A percentile compares a stretch with the other conserved stretches of the same genome.
These are phyloP conservation scores for Phoeniculus purpureus DNA, from an alignment of 2,797 vertebrate genomes.

Conservation along the genomic window DNA sequence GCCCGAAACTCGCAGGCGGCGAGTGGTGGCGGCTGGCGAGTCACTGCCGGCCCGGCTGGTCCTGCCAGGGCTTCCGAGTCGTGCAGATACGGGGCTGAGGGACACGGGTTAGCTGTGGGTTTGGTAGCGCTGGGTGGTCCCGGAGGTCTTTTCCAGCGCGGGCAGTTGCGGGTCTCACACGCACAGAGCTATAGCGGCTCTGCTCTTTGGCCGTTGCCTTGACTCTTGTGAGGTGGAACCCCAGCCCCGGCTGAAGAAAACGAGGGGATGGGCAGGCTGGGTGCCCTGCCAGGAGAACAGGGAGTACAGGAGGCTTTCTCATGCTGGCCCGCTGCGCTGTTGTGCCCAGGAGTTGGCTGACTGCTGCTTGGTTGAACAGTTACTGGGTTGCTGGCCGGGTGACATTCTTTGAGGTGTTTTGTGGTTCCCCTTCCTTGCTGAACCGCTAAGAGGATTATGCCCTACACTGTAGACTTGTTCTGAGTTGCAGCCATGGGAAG, in stretches of 20 bases:
- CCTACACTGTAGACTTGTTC: not conserved
- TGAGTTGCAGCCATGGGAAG: not conserved
- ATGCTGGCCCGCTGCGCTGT: not conserved
- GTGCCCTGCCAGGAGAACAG: not conserved
- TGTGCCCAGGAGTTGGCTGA: not conserved
- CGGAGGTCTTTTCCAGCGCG: no score
- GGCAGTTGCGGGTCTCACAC: no score
- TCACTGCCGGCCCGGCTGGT: not conserved
- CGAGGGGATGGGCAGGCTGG: not conserved
- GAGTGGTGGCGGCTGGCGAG: no score
- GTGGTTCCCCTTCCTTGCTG: not conserved
- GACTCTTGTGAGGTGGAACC: not conserved
- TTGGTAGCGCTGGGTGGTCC: no score
- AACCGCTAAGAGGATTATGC: not conserved
- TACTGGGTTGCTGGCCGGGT: not conserved
- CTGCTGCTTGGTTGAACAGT: not conserved
- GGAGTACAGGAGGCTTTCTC: not conserved
- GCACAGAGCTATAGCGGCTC: not conserved
- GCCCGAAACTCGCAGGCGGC: not conserved
- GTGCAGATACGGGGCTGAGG: no score
- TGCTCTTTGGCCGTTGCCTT: not conserved
- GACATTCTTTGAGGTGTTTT: not conserved
- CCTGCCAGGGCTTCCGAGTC: no score
- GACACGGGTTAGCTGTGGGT: no score
- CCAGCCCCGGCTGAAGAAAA: not conserved